Evolutionary conservation across 2,888 invertebrate species (phyloP), one percentile per base, ranked within the genome.

Genomic region (Micoletzkya japonica): DNA sequence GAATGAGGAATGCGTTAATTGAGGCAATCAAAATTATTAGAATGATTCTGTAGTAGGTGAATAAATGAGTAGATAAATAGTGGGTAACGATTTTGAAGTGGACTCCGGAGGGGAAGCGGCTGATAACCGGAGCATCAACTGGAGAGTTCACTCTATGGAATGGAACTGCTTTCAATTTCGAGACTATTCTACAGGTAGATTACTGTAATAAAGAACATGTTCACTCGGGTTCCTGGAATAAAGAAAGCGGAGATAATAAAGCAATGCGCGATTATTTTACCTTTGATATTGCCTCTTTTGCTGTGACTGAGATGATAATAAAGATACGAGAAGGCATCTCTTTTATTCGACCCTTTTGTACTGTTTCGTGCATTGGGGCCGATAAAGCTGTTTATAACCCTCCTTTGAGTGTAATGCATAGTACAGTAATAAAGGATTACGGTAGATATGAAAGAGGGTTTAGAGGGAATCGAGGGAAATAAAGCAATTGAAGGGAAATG

Each of bases 121-220:
- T 99, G 74, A 93, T 98, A 6, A 99, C 98, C 1, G 98, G 98
- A 14, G 97, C 98, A 30, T 97, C 97, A 36, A 96, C 96, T 70
- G 98, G 98, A 57, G 98, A 99, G 88, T 98, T 99, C 86, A 99
- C 98, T 0, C 89, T 99, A 2, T 99, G 98, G 98, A 98, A 98
- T 89, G 98, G 98, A 37, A 90, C 98, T 36, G 98, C 97, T n/a
- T 99, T 98, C 88, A 99, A 98, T 89, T 99, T 99, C 89, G 98
- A 99, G 89, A 99, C 98, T n/a, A 99, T 99, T 87, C 89, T 98
- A 61, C 98, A 98, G 90, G 93, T 93, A 87, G 72, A 37, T 44
- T 44, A 14, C 7, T 50, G 24, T 4, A 28, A 6, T 54, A n/a
- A 4, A 14, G 57, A 34, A 28, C 6, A 54, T 26, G 26, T 54